Conservation (phyloP, 2,888 invertebrate species). For the Epinotia bilunana region DNA sequence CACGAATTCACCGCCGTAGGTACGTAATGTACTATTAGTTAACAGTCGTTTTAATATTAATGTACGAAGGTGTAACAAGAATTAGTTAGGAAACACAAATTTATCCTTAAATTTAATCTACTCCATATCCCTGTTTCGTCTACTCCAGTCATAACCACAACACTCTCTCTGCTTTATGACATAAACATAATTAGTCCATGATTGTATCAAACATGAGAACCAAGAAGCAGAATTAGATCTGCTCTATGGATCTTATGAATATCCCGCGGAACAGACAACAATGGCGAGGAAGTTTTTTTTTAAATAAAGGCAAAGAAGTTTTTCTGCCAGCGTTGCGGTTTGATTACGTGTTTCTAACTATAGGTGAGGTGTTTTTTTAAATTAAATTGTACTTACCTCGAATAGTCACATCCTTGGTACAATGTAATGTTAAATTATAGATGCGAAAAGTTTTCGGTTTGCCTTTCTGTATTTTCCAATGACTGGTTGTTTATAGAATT, state of each 20-base stretch:
- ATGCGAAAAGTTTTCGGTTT: not conserved
- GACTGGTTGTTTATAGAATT: no score
- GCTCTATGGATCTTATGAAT: not conserved
- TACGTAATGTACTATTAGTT: no score
- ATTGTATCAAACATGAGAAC: constrained; percentile 23
- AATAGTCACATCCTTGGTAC: not conserved
- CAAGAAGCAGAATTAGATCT: not conserved
- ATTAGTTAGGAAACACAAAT: no score
- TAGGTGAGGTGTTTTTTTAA: constrained; percentile 19
- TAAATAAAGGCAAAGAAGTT: constrained; percentile 7
- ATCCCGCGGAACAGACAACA: constrained; percentile 22
- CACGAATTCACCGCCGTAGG: no score
- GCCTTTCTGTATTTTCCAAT: no score
- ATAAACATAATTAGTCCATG: constrained; percentile 20
- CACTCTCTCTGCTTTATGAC: constrained; percentile 8
- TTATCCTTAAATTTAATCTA: no score
- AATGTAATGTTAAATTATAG: not conserved
- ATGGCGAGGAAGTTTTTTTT: constrained; percentile 26
- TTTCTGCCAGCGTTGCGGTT: constrained; percentile 22
- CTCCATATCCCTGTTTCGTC: not conserved
- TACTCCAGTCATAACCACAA: not conserved
- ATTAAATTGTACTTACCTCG: not conserved
- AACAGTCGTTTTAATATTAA: no score
- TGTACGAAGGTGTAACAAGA: no score
- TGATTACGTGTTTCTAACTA: constrained; percentile 23